Evolutionary conservation across 2,888 invertebrate genomes (phyloP).

Genomic region (Callyntrura sp.): DNA sequence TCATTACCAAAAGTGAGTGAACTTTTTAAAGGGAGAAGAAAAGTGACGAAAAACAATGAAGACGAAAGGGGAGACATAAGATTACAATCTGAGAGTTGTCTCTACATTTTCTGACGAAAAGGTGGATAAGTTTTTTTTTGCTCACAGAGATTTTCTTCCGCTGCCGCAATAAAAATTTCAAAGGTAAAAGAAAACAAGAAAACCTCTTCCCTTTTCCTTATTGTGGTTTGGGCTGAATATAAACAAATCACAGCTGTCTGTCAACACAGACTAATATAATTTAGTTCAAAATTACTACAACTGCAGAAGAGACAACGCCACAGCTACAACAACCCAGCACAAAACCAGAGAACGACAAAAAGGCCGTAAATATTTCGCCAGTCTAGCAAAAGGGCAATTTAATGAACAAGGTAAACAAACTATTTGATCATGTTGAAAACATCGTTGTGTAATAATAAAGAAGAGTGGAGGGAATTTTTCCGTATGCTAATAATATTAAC

Average conservation of each 20-base stretch:
- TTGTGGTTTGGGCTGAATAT: constrained; percentile 33
- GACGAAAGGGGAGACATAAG: neutral
- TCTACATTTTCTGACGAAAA: constrained; percentile 38
- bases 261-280: constrained; percentile 40
- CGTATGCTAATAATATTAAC: constrained; percentile 12
- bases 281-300: constrained; percentile 9
- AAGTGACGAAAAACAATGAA: neutral
- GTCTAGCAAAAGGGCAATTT: constrained; percentile 25
- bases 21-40: neutral
- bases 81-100: constrained; percentile 21
- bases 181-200: constrained; percentile 21
- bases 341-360: too few relatives aligned
- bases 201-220: constrained; percentile 40
- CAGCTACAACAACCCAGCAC: too few relatives aligned
- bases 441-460: neutral
- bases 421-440: neutral
- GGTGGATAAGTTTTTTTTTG: neutral
- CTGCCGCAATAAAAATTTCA: constrained; percentile 22
- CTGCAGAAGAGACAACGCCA: neutral
- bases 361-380: neutral
- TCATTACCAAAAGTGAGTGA: constrained; percentile 9
- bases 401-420: constrained; percentile 27
- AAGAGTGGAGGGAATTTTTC: neutral
- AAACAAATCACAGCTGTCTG: constrained; percentile 53
- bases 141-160: neutral